Percentiles rank a stretch among this genome's conserved stretches.
Conservation (phyloP, 2,113 vertebrate species). For the Hymenochirus boettgeri region DNA sequence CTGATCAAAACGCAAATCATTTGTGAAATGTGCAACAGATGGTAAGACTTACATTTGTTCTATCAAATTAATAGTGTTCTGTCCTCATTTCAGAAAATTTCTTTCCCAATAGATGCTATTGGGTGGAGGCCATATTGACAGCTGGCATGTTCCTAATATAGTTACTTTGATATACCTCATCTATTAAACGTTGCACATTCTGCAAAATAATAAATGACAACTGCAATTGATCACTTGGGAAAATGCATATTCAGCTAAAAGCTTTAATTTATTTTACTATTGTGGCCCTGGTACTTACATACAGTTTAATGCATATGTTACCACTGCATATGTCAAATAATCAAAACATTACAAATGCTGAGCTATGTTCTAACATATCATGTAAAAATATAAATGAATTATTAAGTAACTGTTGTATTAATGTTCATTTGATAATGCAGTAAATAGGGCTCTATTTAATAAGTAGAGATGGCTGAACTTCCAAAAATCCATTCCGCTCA, state of each 20-base stretch:
- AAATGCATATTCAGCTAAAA: slow-evolving; percentile 58
- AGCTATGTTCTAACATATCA: too few species aligned
- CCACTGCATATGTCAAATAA: too few species aligned
- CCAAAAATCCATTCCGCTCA: too few species aligned
- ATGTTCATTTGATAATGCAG: too few species aligned
- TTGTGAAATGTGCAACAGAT: slow-evolving; percentile 70
- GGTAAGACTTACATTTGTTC: slow-evolving; percentile 65
- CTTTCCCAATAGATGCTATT: slow-evolving; percentile 66
- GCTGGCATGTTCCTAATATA: slow-evolving; percentile 65
- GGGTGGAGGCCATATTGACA: slow-evolving; percentile 70
- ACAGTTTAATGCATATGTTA: too few species aligned
- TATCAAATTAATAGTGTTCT: slow-evolving; percentile 65
- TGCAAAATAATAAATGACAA: slow-evolving; percentile 73
- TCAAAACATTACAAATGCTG: too few species aligned
- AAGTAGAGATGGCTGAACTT: too few species aligned
- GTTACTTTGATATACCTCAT: slow-evolving; percentile 75
- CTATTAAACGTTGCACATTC: slow-evolving; percentile 66
- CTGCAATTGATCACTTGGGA: slow-evolving; percentile 67
- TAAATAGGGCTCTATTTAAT: too few species aligned
- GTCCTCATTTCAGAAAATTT: slow-evolving; percentile 57
- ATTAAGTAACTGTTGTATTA: too few species aligned
- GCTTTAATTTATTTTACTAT: slow-evolving; percentile 47
- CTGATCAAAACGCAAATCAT: slow-evolving; percentile 60
- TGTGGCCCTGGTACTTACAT: too few species aligned
- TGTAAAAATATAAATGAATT: too few species aligned